Conservation (phyloP, 1,140 invertebrate species). For the Formica exsecta region DNA sequence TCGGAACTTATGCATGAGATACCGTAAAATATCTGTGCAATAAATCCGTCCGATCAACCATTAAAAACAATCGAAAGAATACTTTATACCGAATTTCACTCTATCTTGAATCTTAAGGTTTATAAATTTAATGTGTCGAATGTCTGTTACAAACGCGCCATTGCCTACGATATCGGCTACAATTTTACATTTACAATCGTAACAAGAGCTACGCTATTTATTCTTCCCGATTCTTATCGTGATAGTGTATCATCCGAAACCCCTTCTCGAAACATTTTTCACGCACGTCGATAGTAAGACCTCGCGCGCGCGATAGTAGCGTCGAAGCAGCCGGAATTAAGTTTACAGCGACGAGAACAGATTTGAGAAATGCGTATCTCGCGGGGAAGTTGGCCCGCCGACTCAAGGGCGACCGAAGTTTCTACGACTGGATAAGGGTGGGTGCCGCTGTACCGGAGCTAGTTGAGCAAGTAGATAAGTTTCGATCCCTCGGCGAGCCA, state of each 20-base stretch:
- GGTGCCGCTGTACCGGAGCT: constrained; percentile 78
- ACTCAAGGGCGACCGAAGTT: constrained; percentile 79
- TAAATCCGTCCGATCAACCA: constrained; percentile 24
- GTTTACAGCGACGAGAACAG: constrained; percentile 74
- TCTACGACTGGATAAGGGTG: constrained; percentile 82
- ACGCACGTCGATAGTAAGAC: constrained; percentile 31
- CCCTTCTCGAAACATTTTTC: constrained; percentile 43
- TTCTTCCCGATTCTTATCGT: constrained; percentile 36
- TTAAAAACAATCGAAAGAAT: constrained; percentile 14
- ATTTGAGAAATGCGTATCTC: constrained; percentile 84
- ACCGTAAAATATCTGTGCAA: neutral
- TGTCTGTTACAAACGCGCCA: constrained; percentile 4
- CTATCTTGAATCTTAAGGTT: constrained; percentile 25
- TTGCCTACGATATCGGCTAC: constrained; percentile 8
- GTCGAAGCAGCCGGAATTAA: constrained; percentile 70
- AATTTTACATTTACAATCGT: constrained; percentile 14
- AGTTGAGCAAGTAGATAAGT: constrained; percentile 86
- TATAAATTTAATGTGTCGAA: constrained; percentile 19
- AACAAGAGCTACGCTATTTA: constrained; percentile 13
- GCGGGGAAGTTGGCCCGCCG: constrained; percentile 79
- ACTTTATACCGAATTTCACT: constrained; percentile 7
- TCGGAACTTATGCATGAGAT: neutral
- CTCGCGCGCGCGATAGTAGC: constrained; percentile 38
- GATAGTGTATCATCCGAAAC: neutral
- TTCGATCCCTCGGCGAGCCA: constrained; percentile 84